These are phyloP conservation scores for Mycteria americana DNA, from an alignment of 2,797 vertebrate genomes.

Conservation along the genomic window DNA sequence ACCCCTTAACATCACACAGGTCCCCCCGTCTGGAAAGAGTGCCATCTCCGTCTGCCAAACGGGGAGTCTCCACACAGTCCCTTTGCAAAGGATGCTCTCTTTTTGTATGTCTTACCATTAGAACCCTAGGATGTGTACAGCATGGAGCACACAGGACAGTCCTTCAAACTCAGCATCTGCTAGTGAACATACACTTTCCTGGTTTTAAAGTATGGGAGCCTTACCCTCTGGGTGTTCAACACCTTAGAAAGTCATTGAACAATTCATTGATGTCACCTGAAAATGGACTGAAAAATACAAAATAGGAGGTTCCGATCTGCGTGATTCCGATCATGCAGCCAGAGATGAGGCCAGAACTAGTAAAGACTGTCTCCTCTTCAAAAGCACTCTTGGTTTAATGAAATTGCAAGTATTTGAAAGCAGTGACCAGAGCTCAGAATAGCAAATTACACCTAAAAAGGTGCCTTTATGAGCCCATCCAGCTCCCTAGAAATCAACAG, in stretches of 20 bases:
- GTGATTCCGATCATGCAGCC: not conserved
- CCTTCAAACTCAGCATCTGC: not conserved
- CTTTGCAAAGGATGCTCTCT: not conserved
- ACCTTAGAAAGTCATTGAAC: not conserved
- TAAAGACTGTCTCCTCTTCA: not conserved
- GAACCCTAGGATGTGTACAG: not conserved
- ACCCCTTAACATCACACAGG: not conserved
- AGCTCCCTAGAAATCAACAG: not conserved
- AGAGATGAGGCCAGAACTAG: not conserved
- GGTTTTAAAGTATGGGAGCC: not conserved
- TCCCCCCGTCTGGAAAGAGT: not conserved
- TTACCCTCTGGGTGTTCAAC: not conserved
- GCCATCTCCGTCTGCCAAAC: not conserved
- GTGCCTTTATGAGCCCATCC: not conserved
- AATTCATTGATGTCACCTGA: not conserved
- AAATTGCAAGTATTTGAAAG: not conserved
- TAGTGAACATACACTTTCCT: not conserved
- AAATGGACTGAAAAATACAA: not conserved
- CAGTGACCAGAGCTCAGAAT: not conserved
- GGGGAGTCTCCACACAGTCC: not conserved
- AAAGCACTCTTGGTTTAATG: not conserved
- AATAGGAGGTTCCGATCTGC: not conserved
- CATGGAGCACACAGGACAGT: not conserved
- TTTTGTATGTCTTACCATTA: not conserved
- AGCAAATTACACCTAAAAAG: not conserved